phyloP scores from a whole-genome alignment of 2,113 vertebrate genomes.

The Haemorhous mexicanus region DNA sequence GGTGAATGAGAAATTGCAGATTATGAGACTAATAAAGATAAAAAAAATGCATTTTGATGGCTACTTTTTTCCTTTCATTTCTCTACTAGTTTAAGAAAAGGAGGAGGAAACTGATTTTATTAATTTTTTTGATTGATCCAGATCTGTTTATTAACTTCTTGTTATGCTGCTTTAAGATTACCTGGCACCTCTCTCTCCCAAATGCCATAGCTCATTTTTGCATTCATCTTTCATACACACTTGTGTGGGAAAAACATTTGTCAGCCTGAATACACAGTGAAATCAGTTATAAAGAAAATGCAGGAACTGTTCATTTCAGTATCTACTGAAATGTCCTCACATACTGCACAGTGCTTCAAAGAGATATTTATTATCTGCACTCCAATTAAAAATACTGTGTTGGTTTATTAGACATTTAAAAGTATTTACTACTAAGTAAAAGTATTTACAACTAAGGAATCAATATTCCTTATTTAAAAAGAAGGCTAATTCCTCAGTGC shows the following conservation, averaged over 20 bases:
- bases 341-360: neutral
- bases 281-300: neutral
- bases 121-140: neutral
- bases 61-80: neutral
- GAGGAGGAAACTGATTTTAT: neutral
- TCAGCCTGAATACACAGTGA: neutral
- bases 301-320: neutral
- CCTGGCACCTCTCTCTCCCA: neutral
- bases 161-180: neutral
- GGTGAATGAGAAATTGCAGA: neutral
- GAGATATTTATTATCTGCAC: neutral
- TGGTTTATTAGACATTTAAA: neutral
- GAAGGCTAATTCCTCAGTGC: neutral
- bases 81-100: neutral
- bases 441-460: neutral
- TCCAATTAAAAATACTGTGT: neutral
- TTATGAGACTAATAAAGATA: neutral
- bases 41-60: neutral
- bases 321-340: neutral
- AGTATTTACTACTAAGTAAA: neutral
- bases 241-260: rapidly evolving
- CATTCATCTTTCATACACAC: neutral
- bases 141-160: neutral
- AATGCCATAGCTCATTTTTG: neutral
- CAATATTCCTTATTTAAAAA: neutral